phyloP scores from a whole-genome alignment of 2,888 invertebrate genomes.

The Uropetala carovei region DNA sequence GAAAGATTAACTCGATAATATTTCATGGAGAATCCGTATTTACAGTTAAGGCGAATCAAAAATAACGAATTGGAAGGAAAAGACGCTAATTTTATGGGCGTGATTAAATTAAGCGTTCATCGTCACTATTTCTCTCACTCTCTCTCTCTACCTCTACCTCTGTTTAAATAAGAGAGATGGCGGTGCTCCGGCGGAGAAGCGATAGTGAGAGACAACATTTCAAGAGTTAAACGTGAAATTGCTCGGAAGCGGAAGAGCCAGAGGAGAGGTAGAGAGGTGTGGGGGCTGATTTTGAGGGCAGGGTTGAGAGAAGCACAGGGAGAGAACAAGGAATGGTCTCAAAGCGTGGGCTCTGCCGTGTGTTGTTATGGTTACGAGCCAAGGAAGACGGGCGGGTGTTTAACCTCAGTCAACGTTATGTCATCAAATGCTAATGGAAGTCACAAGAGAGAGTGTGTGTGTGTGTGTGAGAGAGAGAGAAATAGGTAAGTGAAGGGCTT shows the following conservation, averaged over 20 bases:
- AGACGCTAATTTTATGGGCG: too few relatives aligned
- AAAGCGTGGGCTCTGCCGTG: background rate
- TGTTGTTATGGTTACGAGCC: background rate
- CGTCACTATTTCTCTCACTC: too few relatives aligned
- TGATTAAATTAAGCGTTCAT: too few relatives aligned
- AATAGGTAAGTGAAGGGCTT: background rate
- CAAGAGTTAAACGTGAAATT: background rate
- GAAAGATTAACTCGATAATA: too few relatives aligned
- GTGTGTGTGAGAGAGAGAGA: too few relatives aligned
- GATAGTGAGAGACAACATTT: background rate
- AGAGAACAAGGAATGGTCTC: background rate
- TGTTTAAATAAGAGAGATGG: background rate
- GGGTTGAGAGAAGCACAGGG: background rate
- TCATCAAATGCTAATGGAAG: conserved; percentile 6
- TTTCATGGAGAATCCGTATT: too few relatives aligned
- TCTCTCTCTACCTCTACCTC: too few relatives aligned
- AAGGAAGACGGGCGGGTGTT: background rate
- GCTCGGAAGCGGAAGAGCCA: background rate
- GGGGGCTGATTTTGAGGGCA: background rate
- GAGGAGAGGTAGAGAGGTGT: background rate
- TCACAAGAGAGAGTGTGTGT: background rate
- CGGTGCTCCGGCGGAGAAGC: background rate
- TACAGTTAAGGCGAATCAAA: too few relatives aligned
- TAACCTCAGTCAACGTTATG: background rate
- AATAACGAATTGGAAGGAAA: too few relatives aligned